Evolutionary conservation across 2,888 invertebrate genomes (phyloP), one percentile per base, ranked within the genome.

Genomic region (Helicoverpa assulta): DNA sequence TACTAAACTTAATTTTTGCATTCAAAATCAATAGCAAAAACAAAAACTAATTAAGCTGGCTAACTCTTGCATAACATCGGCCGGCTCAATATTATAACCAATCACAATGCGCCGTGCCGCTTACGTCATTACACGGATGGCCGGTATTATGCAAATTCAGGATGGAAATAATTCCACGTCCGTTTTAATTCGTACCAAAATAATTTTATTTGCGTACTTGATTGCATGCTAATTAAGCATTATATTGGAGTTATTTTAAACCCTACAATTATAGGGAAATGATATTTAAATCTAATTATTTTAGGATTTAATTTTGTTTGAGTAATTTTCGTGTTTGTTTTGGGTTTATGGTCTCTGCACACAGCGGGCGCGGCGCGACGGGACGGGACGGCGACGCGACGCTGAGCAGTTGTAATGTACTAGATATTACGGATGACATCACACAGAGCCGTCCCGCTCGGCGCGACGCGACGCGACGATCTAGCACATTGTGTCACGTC

Each of bases 131-230:
- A 78, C 73, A 78, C 73, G 73, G 73, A 62, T 79, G 85, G 81
- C 67, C 55, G 69, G 69, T 52, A 73, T 82, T 86, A 87, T 86
- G 88, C 81, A 86, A 86, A 87, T 85, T 73, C 33, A 51, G 55
- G 62, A 66, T 67, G 61, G 50, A 79, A 84, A 86, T 84, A 79
- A 81, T 82, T 73, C 29, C 21, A 0, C 51, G 29, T 29, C 10
- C 69, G 18, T 62, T 76, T 81, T 76, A 78, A 81, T 78, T 80
- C 67, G 61, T 69, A 72, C 53, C 53, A 58, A 74, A 73, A 81
- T 85, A 81, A 84, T 84, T 83, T 77, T 78, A 82, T 85, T 85
- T 78, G 70, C 16, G 57, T 18, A 21, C 73, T 67, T 78, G 72
- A 83, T 83, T 82, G 71, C 65, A 72, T 76, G 62, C 56, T 82